phyloP scores from a whole-genome alignment of 2,797 vertebrate species.

The Chloroceryle inda region DNA sequence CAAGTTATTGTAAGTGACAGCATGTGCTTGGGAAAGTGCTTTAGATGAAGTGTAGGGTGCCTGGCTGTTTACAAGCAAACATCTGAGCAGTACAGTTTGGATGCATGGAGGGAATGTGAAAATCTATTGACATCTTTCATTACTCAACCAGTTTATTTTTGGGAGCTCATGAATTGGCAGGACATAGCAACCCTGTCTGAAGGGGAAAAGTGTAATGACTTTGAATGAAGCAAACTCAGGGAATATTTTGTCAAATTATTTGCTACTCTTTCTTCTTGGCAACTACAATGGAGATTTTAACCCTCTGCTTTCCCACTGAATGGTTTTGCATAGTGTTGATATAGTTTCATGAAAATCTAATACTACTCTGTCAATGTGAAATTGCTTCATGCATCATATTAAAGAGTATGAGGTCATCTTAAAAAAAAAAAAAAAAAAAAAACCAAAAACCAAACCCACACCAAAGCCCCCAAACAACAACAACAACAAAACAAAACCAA shows the following conservation, averaged over 20 bases:
- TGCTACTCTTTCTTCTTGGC: neutral
- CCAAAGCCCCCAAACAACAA: too few relatives aligned
- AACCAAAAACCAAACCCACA: too few relatives aligned
- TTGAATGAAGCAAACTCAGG: neutral
- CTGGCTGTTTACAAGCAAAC: slow-evolving; percentile 32
- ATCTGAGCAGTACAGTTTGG: neutral
- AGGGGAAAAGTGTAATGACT: slow-evolving; percentile 1
- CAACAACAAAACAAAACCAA: too few relatives aligned
- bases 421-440: neutral
- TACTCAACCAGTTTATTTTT: slow-evolving; percentile 73
- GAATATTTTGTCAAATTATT: slow-evolving; percentile 20
- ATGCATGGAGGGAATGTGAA: slow-evolving; percentile 29
- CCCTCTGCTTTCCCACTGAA: neutral
- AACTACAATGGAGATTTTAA: neutral
- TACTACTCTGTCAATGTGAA: neutral
- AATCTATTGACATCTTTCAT: slow-evolving; percentile 61
- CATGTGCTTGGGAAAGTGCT: slow-evolving; percentile 12
- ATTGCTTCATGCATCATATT: neutral
- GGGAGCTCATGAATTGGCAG: slow-evolving; percentile 59
- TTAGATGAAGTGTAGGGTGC: neutral
- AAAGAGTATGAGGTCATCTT: neutral
- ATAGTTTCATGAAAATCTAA: neutral
- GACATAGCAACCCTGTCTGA: slow-evolving; percentile 45
- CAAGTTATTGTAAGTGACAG: neutral
- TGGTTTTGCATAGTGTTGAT: neutral